phyloP scores from a whole-genome alignment of 2,888 invertebrate species.

The Masnerella sp. region DNA sequence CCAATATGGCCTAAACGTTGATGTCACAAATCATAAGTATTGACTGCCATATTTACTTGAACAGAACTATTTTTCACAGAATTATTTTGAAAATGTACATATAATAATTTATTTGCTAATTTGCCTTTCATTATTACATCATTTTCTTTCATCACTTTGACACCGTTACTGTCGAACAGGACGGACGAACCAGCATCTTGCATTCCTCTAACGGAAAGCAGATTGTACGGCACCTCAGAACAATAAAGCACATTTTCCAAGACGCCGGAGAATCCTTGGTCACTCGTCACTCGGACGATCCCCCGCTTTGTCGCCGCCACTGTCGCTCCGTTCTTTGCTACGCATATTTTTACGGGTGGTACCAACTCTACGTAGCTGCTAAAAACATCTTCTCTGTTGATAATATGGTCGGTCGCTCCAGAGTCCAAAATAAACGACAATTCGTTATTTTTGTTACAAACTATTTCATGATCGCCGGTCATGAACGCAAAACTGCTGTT shows the following conservation, averaged over 20 bases:
- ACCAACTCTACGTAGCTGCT: not conserved
- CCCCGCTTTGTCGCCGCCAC: not conserved
- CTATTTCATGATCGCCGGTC: no score
- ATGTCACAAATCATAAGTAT: no score
- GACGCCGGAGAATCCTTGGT: not conserved
- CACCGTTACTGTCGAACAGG: not conserved
- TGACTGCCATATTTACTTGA: no score
- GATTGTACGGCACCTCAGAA: not conserved
- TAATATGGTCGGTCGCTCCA: not conserved
- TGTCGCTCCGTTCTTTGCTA: not conserved
- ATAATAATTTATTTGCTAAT: not conserved
- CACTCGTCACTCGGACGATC: not conserved
- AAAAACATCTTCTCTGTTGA: not conserved
- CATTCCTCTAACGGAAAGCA: not conserved
- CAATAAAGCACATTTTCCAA: not conserved
- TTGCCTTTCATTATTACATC: not conserved
- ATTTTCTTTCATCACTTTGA: not conserved
- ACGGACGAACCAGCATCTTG: not conserved
- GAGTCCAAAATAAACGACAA: slow-evolving; percentile 3
- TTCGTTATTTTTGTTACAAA: no score
- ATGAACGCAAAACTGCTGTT: no score
- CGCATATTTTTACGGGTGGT: not conserved
- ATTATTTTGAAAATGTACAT: no score
- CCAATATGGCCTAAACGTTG: no score
- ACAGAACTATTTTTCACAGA: no score